A percentile compares a stretch with the other conserved stretches of the same genome.
These are phyloP conservation scores for Lysandra bellargus DNA, from an alignment of 2,888 invertebrate genomes.

Conservation along the genomic window DNA sequence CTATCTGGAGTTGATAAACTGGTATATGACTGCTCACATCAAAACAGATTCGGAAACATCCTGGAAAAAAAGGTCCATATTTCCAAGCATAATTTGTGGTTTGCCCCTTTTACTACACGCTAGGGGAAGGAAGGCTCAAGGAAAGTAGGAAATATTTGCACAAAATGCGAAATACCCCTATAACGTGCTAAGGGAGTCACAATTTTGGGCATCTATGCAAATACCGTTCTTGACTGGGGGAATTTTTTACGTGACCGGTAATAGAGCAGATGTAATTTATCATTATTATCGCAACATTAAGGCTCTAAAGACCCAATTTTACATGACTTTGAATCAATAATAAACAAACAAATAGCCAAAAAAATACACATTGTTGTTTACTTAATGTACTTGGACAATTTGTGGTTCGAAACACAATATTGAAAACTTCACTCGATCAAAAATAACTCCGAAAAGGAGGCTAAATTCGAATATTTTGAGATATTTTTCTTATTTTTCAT, in stretches of 20 bases:
- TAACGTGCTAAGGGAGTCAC: background rate
- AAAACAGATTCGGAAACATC: background rate
- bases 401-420: too few species aligned
- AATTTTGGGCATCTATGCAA: background rate
- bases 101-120: constrained; percentile 11
- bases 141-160: constrained; percentile 14
- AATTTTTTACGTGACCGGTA: background rate
- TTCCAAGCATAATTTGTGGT: constrained; percentile 8
- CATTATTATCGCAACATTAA: too few species aligned
- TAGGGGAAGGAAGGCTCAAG: background rate
- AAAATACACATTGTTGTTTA: too few species aligned
- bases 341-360: too few species aligned
- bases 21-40: background rate
- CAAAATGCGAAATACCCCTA: constrained; percentile 4
- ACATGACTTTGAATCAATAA: too few species aligned
- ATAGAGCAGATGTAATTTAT: background rate
- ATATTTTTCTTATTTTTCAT: too few species aligned
- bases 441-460: too few species aligned
- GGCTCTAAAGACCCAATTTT: too few species aligned
- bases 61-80: constrained; percentile 12
- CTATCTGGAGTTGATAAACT: background rate
- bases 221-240: background rate
- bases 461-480: too few species aligned
- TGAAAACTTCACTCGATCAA: too few species aligned
- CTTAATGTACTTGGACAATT: too few species aligned